These are phyloP conservation scores for Lepidothrix coronata DNA, from an alignment of 2,113 vertebrate species.

Conservation along the genomic window DNA sequence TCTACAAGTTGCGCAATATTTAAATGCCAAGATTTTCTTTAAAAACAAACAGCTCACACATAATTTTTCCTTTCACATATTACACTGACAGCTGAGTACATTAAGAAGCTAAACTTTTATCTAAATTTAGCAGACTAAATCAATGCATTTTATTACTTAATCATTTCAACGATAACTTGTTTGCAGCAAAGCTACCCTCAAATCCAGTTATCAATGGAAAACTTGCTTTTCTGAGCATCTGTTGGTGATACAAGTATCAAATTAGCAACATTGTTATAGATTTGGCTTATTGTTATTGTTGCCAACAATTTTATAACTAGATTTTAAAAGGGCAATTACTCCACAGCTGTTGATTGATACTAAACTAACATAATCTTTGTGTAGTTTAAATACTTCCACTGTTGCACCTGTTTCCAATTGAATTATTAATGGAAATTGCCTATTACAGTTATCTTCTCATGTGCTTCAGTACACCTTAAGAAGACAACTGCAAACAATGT, in stretches of 20 bases:
- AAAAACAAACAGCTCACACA: background rate
- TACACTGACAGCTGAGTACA: background rate
- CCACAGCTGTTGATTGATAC: slow-evolving; percentile 53
- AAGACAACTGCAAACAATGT: background rate
- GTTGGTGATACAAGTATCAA: background rate
- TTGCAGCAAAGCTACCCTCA: background rate
- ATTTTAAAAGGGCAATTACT: slow-evolving; percentile 63
- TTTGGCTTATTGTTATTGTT: slow-evolving; percentile 9
- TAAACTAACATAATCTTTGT: slow-evolving; percentile 20
- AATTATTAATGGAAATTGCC: slow-evolving; percentile 17
- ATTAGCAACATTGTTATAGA: background rate
- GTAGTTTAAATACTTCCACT: slow-evolving; percentile 26
- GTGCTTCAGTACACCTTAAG: background rate
- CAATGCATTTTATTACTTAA: background rate
- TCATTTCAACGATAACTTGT: background rate
- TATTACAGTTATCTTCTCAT: background rate
- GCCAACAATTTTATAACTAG: slow-evolving; percentile 38
- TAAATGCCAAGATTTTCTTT: background rate
- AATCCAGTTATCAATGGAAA: background rate
- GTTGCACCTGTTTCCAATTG: slow-evolving; percentile 41
- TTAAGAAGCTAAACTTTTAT: background rate
- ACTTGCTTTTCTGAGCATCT: background rate
- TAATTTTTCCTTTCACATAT: background rate
- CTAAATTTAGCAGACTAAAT: background rate
- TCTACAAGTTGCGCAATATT: background rate